Evolutionary conservation across 2,888 invertebrate genomes (phyloP), one percentile per base, ranked within the genome.

Genomic region (Sphaerophoria rueppellii): DNA sequence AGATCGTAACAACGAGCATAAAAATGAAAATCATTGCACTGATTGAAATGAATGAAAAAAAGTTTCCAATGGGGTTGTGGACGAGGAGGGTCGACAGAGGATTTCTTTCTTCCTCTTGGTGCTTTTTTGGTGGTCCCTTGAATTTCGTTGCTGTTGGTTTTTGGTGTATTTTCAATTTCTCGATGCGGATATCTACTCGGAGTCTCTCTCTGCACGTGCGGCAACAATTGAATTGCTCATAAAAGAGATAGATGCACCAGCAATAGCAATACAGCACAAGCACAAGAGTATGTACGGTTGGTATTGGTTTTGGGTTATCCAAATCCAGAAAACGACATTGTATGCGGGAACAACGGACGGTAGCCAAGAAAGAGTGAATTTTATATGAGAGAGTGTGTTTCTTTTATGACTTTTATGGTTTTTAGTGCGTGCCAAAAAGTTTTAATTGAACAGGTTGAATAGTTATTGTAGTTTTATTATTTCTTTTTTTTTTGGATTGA

Each of bases 1-100:
- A 92, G 91, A 91, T 91, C 91, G 91, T 91, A 91, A 91, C 90
- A 90, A 90, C 89, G 88, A 89, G 90, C 89, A 91, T 91, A 90
- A 90, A 91, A 91, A 91, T 91, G 90, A 91, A 91, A 91, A 91
- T 90, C 90, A 90, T 90, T 90, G 91, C 91, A 90, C 89, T 91
- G 92, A 92, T 91, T 91, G 91, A 91, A 91, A 89, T 89, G 87
- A 91, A 89, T 89, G 87, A 86, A 65, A 69, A 58, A 82, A 67
- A 87, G 24, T 24, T 24, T 24, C 24, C 24, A 24, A 24, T 1
- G 24, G 24, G 24, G 61, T 58, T n/a, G n/a, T n/a, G n/a, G n/a
- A n/a, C n/a, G 58, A 69, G 40, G 74, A 71, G 65, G 71, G 55
- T 60, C 46, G 65, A 52, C 52, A 24, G 40, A 54, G n/a, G 48